phyloP scores from a whole-genome alignment of 2,888 invertebrate species.

The Fissipunctia ypsillon region DNA sequence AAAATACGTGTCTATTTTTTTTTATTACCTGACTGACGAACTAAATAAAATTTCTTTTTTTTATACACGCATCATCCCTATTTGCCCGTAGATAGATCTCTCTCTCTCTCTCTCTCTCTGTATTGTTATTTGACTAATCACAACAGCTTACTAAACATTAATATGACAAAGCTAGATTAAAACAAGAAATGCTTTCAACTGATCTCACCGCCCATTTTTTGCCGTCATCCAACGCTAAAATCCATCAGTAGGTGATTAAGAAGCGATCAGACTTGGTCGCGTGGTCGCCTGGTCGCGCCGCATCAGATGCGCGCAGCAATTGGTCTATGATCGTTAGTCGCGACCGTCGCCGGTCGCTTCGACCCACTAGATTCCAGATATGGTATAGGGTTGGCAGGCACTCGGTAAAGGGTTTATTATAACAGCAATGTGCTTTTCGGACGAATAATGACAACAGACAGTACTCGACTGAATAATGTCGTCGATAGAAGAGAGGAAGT shows the following conservation, averaged over 20 bases:
- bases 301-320: constrained; percentile 54
- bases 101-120: no score
- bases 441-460: no score
- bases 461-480: no score
- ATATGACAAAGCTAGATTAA: neutral
- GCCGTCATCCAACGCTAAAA: constrained; percentile 11
- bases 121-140: neutral
- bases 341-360: constrained; percentile 46
- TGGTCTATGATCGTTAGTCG: constrained; percentile 64
- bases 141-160: neutral
- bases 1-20: no score
- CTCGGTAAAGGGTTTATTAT: no score
- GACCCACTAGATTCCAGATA: constrained; percentile 54
- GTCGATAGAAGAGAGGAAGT: no score
- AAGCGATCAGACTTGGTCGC: constrained; percentile 48
- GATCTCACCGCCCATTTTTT: neutral
- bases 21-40: no score
- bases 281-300: constrained; percentile 47
- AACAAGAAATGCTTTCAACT: constrained; percentile 1
- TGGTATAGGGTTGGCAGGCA: constrained; percentile 28
- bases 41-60: no score
- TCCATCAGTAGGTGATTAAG: constrained; percentile 57
- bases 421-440: no score
- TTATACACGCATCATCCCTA: no score
- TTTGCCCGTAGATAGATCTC: neutral